Percentiles rank a stretch among this genome's conserved stretches.
phyloP scores from a whole-genome alignment of 2,797 vertebrate genomes.

The Danio albolineatus region DNA sequence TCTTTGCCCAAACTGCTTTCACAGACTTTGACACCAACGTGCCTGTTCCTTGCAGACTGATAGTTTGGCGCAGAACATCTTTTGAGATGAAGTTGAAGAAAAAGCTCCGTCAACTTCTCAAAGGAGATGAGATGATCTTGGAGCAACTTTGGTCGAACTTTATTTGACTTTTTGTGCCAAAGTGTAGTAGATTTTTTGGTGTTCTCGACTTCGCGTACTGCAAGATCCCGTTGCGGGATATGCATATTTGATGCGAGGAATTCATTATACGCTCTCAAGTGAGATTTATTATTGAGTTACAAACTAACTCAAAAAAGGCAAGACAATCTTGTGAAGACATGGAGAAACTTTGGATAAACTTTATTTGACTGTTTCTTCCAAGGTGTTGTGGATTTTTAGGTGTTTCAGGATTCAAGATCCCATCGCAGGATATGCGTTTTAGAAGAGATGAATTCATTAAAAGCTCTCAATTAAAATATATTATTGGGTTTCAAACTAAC shows the following conservation, averaged over 20 bases:
- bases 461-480: no score
- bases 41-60: slow-evolving; percentile 53
- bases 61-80: slow-evolving; percentile 51
- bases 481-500: no score
- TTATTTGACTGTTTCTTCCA: no score
- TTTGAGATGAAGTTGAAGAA: slow-evolving; percentile 6
- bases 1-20: slow-evolving; percentile 69
- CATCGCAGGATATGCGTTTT: not conserved
- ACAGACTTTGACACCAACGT: slow-evolving; percentile 71
- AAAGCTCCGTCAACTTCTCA: not conserved
- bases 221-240: not conserved
- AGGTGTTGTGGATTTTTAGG: not conserved
- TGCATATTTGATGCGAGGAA: slow-evolving; percentile 25
- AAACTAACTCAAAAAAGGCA: not conserved
- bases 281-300: no score
- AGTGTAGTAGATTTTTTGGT: not conserved
- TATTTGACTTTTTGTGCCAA: no score
- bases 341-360: no score
- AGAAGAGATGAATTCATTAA: not conserved
- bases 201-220: not conserved
- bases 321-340: not conserved
- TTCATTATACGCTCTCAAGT: not conserved
- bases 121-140: not conserved
- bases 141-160: no score
- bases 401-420: not conserved